Conservation (phyloP, 2,113 vertebrate species). For the Larimichthys polyactis region DNA sequence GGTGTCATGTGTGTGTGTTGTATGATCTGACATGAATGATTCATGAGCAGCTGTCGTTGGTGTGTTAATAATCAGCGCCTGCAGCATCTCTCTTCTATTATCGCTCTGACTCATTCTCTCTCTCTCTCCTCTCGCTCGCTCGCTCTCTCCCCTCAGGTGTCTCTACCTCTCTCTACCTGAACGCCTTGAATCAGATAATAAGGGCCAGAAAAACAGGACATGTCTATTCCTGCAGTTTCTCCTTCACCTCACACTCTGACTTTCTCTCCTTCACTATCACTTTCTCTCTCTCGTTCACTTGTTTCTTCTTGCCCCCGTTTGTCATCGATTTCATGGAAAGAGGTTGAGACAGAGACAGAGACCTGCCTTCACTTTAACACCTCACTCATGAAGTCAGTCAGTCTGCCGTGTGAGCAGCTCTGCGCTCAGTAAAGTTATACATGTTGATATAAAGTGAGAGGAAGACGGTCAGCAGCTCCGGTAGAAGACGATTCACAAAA, state of each 20-base stretch:
- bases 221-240: slow-evolving; percentile 69
- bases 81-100: slow-evolving; percentile 48
- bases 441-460: background rate
- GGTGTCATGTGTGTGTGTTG: background rate
- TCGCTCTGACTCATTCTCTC: slow-evolving; percentile 31
- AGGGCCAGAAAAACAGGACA: slow-evolving; percentile 67
- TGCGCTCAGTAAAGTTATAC: background rate
- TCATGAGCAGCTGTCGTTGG: slow-evolving; percentile 54
- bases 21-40: slow-evolving; percentile 48
- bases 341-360: background rate
- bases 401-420: background rate
- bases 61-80: slow-evolving; percentile 61
- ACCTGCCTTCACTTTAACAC: background rate
- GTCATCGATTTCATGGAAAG: slow-evolving; percentile 28
- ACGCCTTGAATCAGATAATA: slow-evolving; percentile 20
- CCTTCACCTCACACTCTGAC: slow-evolving; percentile 12
- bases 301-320: slow-evolving; percentile 66
- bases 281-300: slow-evolving; percentile 52
- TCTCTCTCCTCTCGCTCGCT: background rate
- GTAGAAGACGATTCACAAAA: background rate
- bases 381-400: background rate
- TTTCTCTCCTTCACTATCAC: slow-evolving; percentile 46
- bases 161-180: slow-evolving; percentile 31
- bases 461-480: background rate
- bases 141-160: slow-evolving; percentile 13